Conservation (phyloP, 2,797 vertebrate genomes). For the Gallirallus australis region DNA sequence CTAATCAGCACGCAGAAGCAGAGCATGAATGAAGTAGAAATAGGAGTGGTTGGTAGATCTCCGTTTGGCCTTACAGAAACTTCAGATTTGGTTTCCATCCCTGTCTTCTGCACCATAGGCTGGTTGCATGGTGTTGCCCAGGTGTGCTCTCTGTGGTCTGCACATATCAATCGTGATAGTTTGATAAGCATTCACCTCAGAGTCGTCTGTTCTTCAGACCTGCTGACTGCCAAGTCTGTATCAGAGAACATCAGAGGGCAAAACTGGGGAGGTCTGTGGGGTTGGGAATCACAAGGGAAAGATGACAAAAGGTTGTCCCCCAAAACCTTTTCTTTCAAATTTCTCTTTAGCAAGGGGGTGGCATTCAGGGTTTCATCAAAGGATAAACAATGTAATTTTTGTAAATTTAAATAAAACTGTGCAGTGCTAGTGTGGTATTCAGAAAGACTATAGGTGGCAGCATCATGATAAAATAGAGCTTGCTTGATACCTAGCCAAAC, state of each 20-base stretch:
- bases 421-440: background rate
- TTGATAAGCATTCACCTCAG: background rate
- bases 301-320: background rate
- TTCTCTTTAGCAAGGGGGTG: background rate
- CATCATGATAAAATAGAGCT: constrained; percentile 32
- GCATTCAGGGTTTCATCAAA: background rate
- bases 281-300: background rate
- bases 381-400: background rate
- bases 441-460: constrained; percentile 46
- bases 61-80: background rate
- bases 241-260: background rate
- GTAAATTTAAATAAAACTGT: background rate
- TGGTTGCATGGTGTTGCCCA: background rate
- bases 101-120: background rate
- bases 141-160: background rate
- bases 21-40: background rate
- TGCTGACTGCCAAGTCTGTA: background rate
- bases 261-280: background rate
- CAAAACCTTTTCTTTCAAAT: background rate
- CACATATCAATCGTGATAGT: background rate
- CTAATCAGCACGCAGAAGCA: background rate
- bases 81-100: background rate
- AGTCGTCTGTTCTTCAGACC: background rate
- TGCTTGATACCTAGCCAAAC: background rate
- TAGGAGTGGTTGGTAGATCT: background rate